phyloP scores from a whole-genome alignment of 2,888 invertebrate species.

The Drosophila ezoana region DNA sequence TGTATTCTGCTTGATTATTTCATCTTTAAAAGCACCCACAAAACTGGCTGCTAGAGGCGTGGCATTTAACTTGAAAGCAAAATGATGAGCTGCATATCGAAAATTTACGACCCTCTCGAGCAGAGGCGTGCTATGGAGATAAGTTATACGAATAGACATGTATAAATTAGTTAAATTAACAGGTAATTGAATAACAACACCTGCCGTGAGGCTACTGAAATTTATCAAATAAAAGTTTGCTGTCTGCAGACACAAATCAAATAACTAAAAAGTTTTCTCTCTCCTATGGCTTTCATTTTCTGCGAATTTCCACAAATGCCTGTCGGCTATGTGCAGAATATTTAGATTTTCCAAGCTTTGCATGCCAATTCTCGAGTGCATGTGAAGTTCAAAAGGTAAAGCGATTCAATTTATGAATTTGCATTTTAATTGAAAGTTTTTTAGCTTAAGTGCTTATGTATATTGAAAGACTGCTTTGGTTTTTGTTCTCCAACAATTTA shows the following conservation, averaged over 20 bases:
- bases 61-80: slow-evolving; percentile 7
- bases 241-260: slow-evolving; percentile 9
- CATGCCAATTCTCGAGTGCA: slow-evolving; percentile 49
- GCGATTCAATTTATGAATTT: slow-evolving; percentile 54
- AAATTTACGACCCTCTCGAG: not conserved
- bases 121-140: too few relatives aligned
- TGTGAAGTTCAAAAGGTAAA: slow-evolving; percentile 5
- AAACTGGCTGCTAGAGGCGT: slow-evolving; percentile 9
- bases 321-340: slow-evolving; percentile 2
- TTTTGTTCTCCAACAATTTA: not conserved
- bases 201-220: not conserved
- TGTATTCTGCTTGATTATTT: slow-evolving; percentile 23
- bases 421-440: slow-evolving; percentile 49
- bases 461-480: not conserved
- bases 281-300: slow-evolving; percentile 21
- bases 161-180: too few relatives aligned
- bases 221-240: not conserved
- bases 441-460: not conserved
- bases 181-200: not conserved
- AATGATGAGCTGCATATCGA: not conserved
- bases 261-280: slow-evolving; percentile 7
- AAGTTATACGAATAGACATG: too few relatives aligned
- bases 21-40: slow-evolving; percentile 27
- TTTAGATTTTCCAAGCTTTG: slow-evolving; percentile 19
- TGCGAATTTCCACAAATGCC: slow-evolving; percentile 6